These are phyloP conservation scores for Phalloptychus januarius DNA, from an alignment of 2,797 vertebrate species.

Conservation along the genomic window DNA sequence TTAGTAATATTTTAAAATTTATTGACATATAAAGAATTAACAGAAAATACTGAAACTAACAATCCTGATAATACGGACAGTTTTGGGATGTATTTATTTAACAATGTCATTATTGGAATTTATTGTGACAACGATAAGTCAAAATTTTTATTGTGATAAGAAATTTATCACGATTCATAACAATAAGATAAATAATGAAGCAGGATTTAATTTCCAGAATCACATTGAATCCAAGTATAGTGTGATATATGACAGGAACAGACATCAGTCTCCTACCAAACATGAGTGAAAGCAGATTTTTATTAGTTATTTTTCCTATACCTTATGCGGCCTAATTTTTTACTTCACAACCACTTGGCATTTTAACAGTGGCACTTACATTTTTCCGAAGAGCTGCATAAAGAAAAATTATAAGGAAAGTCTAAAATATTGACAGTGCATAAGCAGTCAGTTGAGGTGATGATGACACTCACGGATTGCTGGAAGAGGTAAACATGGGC, in stretches of 20 bases:
- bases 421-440: neutral
- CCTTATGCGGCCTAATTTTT: neutral
- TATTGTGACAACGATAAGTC: no score
- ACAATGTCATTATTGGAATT: no score
- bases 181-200: neutral
- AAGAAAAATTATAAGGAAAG: neutral
- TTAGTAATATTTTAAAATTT: no score
- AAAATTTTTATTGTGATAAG: no score
- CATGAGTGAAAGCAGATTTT: neutral
- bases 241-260: neutral
- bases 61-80: no score
- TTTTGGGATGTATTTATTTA: no score
- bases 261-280: neutral
- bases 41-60: no score
- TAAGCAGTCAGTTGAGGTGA: neutral
- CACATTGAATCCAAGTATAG: neutral
- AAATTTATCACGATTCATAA: no score
- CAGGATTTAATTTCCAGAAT: neutral
- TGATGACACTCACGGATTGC: slow-evolving; percentile 79
- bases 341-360: neutral
- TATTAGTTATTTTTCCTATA: neutral
- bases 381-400: neutral
- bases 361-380: neutral
- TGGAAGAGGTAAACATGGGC: slow-evolving; percentile 92
- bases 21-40: neutral